Evolutionary conservation across 2,888 invertebrate species (phyloP).

Genomic region (Epistrophe grossulariae): DNA sequence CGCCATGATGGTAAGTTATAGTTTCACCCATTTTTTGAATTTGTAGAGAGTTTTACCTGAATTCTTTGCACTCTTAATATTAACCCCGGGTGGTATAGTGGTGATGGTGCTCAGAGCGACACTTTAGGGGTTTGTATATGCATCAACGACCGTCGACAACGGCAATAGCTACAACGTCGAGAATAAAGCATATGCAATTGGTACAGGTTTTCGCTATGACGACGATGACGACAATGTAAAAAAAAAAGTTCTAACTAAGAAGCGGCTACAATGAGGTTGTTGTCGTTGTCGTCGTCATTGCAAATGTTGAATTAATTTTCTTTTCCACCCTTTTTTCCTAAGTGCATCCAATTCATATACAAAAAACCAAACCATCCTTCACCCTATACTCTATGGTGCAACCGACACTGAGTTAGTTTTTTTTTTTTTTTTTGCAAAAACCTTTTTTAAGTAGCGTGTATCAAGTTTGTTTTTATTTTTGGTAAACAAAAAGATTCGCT

Average conservation of each 20-base stretch:
- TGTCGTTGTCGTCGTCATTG: background rate
- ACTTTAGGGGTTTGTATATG: constrained; percentile 38
- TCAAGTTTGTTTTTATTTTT: background rate
- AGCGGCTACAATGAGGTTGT: constrained; percentile 27
- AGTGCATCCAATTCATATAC: constrained; percentile 44
- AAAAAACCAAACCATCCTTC: constrained; percentile 29
- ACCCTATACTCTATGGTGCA: constrained; percentile 17
- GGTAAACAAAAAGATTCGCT: no score
- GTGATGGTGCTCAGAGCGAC: constrained; percentile 19
- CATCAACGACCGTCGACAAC: constrained; percentile 3
- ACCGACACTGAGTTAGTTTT: constrained; percentile 18
- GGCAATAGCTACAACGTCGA: background rate
- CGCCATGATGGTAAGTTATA: background rate
- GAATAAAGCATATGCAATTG: constrained; percentile 34
- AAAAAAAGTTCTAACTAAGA: constrained; percentile 30
- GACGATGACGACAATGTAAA: constrained; percentile 5
- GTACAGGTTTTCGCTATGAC: constrained; percentile 18
- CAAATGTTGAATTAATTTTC: constrained; percentile 62
- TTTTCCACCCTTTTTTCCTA: constrained; percentile 43
- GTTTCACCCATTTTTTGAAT: constrained; percentile 9
- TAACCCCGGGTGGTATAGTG: constrained; percentile 28
- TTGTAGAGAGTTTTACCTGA: constrained; percentile 47
- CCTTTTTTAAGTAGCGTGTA: constrained; percentile 8
- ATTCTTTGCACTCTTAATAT: constrained; percentile 27
- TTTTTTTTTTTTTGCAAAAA: constrained; percentile 4